These are phyloP conservation scores for Dryoscopus gambensis DNA, from an alignment of 2,113 vertebrate species.

Conservation along the genomic window DNA sequence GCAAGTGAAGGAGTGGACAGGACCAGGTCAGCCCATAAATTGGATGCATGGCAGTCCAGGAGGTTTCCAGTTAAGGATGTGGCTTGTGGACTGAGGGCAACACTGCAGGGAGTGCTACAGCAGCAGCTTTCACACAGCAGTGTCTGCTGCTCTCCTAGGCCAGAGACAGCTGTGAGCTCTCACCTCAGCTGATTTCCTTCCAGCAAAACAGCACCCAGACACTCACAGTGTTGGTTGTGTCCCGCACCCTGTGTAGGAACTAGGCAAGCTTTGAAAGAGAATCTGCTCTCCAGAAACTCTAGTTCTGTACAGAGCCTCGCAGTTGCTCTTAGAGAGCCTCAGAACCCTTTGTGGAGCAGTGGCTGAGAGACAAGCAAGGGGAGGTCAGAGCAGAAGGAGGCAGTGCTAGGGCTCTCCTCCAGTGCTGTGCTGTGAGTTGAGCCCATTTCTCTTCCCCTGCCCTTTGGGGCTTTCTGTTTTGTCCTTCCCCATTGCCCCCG, in stretches of 20 bases:
- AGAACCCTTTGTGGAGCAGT: not conserved
- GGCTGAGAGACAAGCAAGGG: not conserved
- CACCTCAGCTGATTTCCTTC: not conserved
- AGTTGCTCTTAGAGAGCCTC: not conserved
- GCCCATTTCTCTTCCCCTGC: not conserved
- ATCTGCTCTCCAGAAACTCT: not conserved
- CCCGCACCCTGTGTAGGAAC: not conserved
- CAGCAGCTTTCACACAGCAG: not conserved
- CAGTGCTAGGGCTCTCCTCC: not conserved
- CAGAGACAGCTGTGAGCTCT: not conserved
- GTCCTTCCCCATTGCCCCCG: not conserved
- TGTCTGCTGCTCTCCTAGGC: not conserved
- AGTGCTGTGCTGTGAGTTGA: not conserved
- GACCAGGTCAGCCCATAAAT: not conserved
- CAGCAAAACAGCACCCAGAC: not conserved
- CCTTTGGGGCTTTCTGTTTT: constrained; percentile 59
- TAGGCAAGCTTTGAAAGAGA: not conserved
- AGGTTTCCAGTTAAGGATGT: not conserved
- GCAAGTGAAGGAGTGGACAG: not conserved
- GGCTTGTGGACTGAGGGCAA: not conserved
- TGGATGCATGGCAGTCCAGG: not conserved
- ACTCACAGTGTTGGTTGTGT: not conserved
- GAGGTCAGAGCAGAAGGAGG: not conserved
- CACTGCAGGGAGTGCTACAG: not conserved
- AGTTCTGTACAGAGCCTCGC: not conserved